Percentiles rank a stretch among this genome's conserved stretches.
Evolutionary conservation across 2,888 invertebrate species (phyloP).

Genomic region (Zootermopsis nevadensis): DNA sequence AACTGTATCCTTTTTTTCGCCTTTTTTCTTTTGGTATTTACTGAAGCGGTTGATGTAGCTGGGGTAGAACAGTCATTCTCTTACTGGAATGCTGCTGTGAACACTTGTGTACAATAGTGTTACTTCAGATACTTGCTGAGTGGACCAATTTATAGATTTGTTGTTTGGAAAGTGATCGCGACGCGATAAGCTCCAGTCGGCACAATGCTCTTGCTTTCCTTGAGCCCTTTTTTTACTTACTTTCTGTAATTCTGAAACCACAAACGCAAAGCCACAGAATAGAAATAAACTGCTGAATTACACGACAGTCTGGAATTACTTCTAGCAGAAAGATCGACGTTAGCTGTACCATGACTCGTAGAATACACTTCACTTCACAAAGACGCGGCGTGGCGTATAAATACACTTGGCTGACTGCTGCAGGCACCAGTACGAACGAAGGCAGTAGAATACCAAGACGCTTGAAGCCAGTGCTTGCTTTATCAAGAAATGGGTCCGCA

Average conservation of each 20-base stretch:
- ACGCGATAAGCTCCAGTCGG: background rate
- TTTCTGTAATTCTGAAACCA: conserved; percentile 5
- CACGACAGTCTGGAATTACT: conserved; percentile 7
- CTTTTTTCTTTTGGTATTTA: background rate
- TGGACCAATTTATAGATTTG: background rate
- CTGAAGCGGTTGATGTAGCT: background rate
- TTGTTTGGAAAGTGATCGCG: background rate
- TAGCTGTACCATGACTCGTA: background rate
- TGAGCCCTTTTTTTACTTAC: background rate
- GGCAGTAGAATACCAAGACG: background rate
- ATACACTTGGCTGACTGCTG: background rate
- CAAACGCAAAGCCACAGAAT: conserved; percentile 5
- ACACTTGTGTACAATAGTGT: no score
- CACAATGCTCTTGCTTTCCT: background rate
- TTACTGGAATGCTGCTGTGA: background rate
- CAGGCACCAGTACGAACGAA: background rate
- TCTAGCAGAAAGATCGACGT: background rate
- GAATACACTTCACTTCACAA: background rate
- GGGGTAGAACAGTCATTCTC: background rate
- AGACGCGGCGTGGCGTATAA: background rate
- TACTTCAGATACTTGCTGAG: background rate
- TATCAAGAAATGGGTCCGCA: conserved; percentile 8
- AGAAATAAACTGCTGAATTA: conserved; percentile 1
- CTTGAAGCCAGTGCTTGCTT: no score
- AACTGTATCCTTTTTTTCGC: background rate